phyloP scores from a whole-genome alignment of 2,888 invertebrate genomes.

The Polyommatus icarus region DNA sequence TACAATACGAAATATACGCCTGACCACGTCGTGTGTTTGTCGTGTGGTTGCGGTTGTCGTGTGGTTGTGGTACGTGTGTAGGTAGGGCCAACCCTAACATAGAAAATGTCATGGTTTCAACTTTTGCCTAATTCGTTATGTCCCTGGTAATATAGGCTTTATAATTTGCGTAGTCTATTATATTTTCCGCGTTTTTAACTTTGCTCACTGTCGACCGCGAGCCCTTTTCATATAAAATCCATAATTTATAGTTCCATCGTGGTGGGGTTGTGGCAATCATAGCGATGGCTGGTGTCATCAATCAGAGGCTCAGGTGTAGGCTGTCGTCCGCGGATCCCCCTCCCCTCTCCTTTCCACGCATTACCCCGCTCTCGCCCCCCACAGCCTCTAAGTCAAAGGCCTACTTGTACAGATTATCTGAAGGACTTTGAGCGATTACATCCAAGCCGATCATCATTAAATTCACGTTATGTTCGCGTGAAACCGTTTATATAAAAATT shows the following conservation, averaged over 20 bases:
- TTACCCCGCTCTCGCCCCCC: slow-evolving; percentile 41
- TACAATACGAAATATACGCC: too few species aligned
- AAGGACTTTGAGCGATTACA: slow-evolving; percentile 20
- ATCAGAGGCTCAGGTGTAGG: slow-evolving; percentile 74
- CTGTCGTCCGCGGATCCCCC: slow-evolving; percentile 39
- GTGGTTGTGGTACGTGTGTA: too few species aligned
- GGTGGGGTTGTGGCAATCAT: slow-evolving; percentile 53
- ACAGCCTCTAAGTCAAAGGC: slow-evolving; percentile 38
- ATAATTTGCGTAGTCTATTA: not conserved
- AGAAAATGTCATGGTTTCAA: too few species aligned
- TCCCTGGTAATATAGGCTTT: too few species aligned
- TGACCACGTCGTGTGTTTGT: too few species aligned
- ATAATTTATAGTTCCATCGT: slow-evolving; percentile 18
- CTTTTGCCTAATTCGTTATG: too few species aligned
- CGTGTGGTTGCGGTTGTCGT: too few species aligned
- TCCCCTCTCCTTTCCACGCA: slow-evolving; percentile 42
- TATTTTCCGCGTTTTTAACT: not conserved
- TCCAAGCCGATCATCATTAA: not conserved
- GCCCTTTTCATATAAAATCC: not conserved
- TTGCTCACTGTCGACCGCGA: not conserved
- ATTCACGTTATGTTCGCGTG: not conserved
- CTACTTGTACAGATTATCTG: slow-evolving; percentile 33
- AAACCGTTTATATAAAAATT: not conserved
- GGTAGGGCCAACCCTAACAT: too few species aligned
- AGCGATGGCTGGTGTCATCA: slow-evolving; percentile 71